Evolutionary conservation across 2,797 vertebrate species (phyloP).

Genomic region (Pseudochromis fuscus): DNA sequence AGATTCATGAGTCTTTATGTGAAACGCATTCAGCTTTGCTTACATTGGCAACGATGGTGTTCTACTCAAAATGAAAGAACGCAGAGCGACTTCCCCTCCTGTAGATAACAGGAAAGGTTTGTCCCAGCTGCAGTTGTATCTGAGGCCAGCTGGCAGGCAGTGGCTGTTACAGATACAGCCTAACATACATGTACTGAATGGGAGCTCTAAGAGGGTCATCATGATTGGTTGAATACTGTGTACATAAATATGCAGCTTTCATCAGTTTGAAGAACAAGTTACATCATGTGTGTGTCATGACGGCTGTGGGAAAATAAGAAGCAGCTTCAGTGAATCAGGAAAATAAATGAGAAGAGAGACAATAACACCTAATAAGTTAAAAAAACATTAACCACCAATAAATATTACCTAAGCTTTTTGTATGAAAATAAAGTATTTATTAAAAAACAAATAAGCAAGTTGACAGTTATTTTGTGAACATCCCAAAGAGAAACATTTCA

Average conservation of each 20-base stretch:
- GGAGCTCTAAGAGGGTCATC: neutral
- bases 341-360: neutral
- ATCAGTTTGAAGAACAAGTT: neutral
- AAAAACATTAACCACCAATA: neutral
- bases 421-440: neutral
- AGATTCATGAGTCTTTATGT: constrained; percentile 34
- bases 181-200: neutral
- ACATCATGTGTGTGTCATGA: neutral
- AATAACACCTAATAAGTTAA: too few relatives aligned
- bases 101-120: constrained; percentile 80
- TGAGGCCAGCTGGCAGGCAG: constrained; percentile 24
- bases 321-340: neutral
- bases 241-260: neutral
- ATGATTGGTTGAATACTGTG: neutral
- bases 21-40: constrained; percentile 58
- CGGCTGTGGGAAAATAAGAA: neutral
- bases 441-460: neutral
- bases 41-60: constrained; percentile 46
- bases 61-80: constrained; percentile 49
- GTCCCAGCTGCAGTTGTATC: constrained; percentile 43
- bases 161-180: constrained; percentile 10
- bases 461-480: neutral
- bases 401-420: constrained; percentile 3
- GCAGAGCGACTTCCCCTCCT: constrained; percentile 61
- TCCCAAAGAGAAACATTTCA: neutral